phyloP scores from a whole-genome alignment of 2,888 invertebrate species.

The Cyclophora punctaria region DNA sequence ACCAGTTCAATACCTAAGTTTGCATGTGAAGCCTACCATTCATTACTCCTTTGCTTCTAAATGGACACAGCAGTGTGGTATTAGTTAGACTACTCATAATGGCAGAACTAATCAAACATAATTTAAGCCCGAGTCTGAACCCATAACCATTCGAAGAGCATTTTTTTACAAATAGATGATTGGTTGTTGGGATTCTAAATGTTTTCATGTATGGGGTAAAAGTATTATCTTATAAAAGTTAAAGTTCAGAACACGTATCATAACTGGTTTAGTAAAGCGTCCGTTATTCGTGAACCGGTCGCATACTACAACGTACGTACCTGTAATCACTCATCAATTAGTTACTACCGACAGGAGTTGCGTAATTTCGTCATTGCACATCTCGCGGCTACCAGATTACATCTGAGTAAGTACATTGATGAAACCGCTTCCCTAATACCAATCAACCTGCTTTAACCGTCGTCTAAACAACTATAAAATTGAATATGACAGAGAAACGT shows the following conservation, averaged over 20 bases:
- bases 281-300: slow-evolving; percentile 56
- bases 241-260: slow-evolving; percentile 37
- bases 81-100: slow-evolving; percentile 7
- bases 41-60: slow-evolving; percentile 28
- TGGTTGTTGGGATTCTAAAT: too few relatives aligned
- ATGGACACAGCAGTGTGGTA: slow-evolving; percentile 14
- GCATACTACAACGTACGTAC: slow-evolving; percentile 32
- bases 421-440: slow-evolving; percentile 14
- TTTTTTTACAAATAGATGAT: too few relatives aligned
- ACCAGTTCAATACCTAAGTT: slow-evolving; percentile 38
- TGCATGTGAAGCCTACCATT: slow-evolving; percentile 32
- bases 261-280: slow-evolving; percentile 48
- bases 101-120: slow-evolving; percentile 3
- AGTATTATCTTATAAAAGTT: slow-evolving; percentile 15
- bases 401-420: slow-evolving; percentile 10
- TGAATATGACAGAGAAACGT: slow-evolving; percentile 45
- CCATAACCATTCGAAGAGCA: background rate
- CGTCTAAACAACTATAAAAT: slow-evolving; percentile 39
- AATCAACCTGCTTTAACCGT: slow-evolving; percentile 40
- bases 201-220: too few relatives aligned
- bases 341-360: slow-evolving; percentile 43
- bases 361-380: slow-evolving; percentile 49
- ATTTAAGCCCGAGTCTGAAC: background rate
- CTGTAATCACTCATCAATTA: slow-evolving; percentile 53
- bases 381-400: slow-evolving; percentile 17